Percentiles rank a stretch among this genome's conserved stretches.
These are phyloP conservation scores for Rhinophrynus dorsalis DNA, from an alignment of 2,797 vertebrate genomes.

Conservation along the genomic window DNA sequence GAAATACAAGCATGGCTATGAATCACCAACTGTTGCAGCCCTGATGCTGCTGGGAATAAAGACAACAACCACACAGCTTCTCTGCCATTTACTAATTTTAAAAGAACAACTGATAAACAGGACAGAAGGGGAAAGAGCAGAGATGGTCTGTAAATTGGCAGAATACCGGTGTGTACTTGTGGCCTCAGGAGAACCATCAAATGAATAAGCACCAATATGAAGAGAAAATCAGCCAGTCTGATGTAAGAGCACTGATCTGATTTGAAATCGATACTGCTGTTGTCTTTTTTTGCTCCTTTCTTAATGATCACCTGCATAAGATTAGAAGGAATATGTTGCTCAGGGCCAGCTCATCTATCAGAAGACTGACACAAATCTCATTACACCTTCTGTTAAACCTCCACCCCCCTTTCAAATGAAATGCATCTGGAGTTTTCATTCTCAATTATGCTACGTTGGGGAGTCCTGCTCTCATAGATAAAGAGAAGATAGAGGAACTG, in stretches of 20 bases:
- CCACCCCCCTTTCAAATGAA: constrained; percentile 33
- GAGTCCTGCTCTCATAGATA: neutral
- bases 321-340: constrained; percentile 17
- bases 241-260: constrained; percentile 24
- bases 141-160: constrained; percentile 27
- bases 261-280: constrained; percentile 30
- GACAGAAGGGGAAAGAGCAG: constrained; percentile 6
- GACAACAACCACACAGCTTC: constrained; percentile 2
- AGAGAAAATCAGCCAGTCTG: constrained; percentile 20
- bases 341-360: constrained; percentile 28
- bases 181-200: constrained; percentile 20
- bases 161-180: neutral
- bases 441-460: constrained; percentile 23
- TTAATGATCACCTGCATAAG: constrained; percentile 36
- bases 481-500: constrained; percentile 46
- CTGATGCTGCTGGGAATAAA: constrained; percentile 20
- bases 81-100: constrained; percentile 8
- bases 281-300: constrained; percentile 19
- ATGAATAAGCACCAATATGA: constrained; percentile 26
- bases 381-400: constrained; percentile 29
- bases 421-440: constrained; percentile 36
- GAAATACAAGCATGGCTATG: constrained; percentile 57
- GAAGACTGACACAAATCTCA: constrained; percentile 31
- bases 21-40: constrained; percentile 53
- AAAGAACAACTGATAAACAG: constrained; percentile 18